These are phyloP conservation scores for Eciton burchellii DNA, from an alignment of 1,140 invertebrate genomes.

Conservation along the genomic window DNA sequence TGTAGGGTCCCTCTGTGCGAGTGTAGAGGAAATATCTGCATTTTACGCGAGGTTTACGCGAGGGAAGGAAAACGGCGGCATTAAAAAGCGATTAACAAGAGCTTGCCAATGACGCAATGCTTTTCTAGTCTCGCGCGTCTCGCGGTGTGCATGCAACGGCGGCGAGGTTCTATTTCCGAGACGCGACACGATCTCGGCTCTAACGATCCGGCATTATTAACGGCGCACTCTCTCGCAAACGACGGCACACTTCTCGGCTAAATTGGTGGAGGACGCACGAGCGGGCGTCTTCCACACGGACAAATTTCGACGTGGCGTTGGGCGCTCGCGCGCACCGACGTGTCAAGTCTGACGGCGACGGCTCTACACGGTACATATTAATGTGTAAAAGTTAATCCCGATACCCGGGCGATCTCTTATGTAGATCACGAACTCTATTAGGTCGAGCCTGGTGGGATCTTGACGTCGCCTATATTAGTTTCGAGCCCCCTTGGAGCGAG, in stretches of 20 bases:
- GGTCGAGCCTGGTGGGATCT: slow-evolving; percentile 38
- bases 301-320: slow-evolving; percentile 69
- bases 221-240: slow-evolving; percentile 59
- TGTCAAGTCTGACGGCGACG: neutral
- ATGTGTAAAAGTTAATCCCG: slow-evolving; percentile 73
- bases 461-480: slow-evolving; percentile 57
- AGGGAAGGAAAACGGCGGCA: neutral
- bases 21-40: neutral
- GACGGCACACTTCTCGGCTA: slow-evolving; percentile 67
- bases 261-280: slow-evolving; percentile 69
- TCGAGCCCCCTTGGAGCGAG: slow-evolving; percentile 8
- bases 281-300: slow-evolving; percentile 62
- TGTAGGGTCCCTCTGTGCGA: no score
- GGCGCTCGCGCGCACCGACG: neutral
- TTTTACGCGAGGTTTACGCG: slow-evolving; percentile 6
- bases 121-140: slow-evolving; percentile 25
- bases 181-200: slow-evolving; percentile 51
- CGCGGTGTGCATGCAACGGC: slow-evolving; percentile 59
- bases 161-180: slow-evolving; percentile 60
- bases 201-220: slow-evolving; percentile 73
- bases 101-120: neutral
- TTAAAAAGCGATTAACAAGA: slow-evolving; percentile 28
- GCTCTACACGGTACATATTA: slow-evolving; percentile 68
- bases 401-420: slow-evolving; percentile 64
- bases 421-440: slow-evolving; percentile 76